Evolutionary conservation across 2,888 invertebrate species (phyloP), one percentile per base, ranked within the genome.

Genomic region (Chymomyza fuscimana): DNA sequence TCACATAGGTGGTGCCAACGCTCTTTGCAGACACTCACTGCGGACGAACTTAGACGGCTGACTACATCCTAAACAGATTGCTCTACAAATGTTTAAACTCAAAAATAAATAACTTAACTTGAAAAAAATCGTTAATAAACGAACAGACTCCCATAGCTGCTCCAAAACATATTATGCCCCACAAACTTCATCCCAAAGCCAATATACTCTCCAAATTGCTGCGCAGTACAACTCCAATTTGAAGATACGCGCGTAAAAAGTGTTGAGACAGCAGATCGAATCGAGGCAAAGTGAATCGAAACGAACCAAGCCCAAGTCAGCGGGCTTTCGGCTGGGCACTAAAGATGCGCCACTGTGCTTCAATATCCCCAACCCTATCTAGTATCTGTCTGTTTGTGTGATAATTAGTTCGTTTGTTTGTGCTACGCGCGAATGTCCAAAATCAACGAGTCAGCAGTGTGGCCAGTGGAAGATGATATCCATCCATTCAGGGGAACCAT

Each of bases 341-440:
- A 19, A 54, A 54, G 19, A 54, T 54, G 54, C 22, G 54, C 54
- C 54, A 54, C 54, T 50, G 50, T 22, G 12, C 29, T 66, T 22
- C 58, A 32, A 9, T 40, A 25, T 32, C 61, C 40, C 19, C 29
- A 10, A 36, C n/a, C 16, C 56, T 60, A 16, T 68, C 65, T 69
- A 46, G 25, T 40, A 60, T 56, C 63, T 73, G 61, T 36, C 40
- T 56, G 63, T 51, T 80, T 65, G 78, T 73, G 80, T 73, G 80
- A 84, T 84, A 84, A 84, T 84, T 84, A 84, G 87, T 83, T 82
- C 85, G 83, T 83, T 83, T 87, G 87, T 85, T 86, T 83, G 82
- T 64, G 74, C 76, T 69, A 66, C 82, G 64, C 74, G 69, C 72
- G 65, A 78, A 68, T 77, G 69, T 52, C 71, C 60, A 66, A 70